These are phyloP conservation scores for Cercopithecus diana DNA, from an alignment of 2,797 vertebrate species.

Conservation along the genomic window DNA sequence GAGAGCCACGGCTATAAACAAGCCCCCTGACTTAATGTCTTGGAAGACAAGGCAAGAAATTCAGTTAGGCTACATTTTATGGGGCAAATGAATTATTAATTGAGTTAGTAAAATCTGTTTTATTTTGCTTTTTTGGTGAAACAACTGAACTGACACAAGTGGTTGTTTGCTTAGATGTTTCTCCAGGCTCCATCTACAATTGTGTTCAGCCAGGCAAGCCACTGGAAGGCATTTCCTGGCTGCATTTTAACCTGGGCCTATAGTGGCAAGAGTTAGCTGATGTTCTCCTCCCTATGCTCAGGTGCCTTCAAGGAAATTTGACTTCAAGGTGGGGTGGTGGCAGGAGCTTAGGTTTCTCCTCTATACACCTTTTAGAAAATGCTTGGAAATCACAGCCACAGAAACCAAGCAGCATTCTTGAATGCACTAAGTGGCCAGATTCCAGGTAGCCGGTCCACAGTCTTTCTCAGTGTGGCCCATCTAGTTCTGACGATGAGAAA, in stretches of 20 bases:
- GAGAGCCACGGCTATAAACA: rapidly evolving
- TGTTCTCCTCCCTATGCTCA: not conserved
- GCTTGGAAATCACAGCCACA: not conserved
- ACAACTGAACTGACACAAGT: not conserved
- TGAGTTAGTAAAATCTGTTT: not conserved
- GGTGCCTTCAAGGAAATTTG: too few species aligned
- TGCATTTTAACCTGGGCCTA: rapidly evolving
- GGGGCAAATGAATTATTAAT: not conserved
- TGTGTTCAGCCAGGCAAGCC: not conserved
- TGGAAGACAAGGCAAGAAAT: not conserved
- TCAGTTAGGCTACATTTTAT: not conserved
- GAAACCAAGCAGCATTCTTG: not conserved
- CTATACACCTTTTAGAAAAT: not conserved
- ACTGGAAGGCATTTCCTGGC: not conserved
- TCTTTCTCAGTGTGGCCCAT: rapidly evolving
- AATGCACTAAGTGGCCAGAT: rapidly evolving
- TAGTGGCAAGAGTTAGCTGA: rapidly evolving
- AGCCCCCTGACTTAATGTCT: rapidly evolving
- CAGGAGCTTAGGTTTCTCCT: not conserved
- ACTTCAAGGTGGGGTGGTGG: not conserved
- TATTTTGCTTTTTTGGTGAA: not conserved
- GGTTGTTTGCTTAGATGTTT: not conserved
- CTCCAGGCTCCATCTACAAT: not conserved
- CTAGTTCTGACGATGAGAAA: not conserved
- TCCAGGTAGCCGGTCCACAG: not conserved